These are phyloP conservation scores for Miltochrista miniata DNA, from an alignment of 2,888 invertebrate species.

Conservation along the genomic window DNA sequence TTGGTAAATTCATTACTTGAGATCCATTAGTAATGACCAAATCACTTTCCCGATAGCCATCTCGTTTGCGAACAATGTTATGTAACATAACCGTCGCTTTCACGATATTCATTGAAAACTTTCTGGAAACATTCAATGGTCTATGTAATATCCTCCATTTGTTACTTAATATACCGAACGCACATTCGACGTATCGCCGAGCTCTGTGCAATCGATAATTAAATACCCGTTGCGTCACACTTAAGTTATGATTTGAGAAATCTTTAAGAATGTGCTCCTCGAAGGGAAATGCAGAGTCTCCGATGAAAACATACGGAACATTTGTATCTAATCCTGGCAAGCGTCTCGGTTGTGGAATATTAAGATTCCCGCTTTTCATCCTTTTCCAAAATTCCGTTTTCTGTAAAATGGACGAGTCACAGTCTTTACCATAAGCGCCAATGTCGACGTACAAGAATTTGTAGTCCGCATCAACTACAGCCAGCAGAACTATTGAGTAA, in stretches of 20 bases:
- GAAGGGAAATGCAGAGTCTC: neutral
- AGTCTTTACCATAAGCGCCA: neutral
- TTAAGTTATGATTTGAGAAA: neutral
- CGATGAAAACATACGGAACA: neutral
- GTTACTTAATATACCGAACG: neutral
- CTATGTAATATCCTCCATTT: slow-evolving; percentile 2
- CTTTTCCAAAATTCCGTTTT: neutral
- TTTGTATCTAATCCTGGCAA: neutral
- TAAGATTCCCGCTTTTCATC: neutral
- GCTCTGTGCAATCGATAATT: slow-evolving; percentile 1
- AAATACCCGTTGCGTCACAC: neutral
- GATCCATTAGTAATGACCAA: neutral
- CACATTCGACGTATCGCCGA: slow-evolving; percentile 1
- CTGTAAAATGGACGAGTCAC: neutral
- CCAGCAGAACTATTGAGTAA: slow-evolving; percentile 11
- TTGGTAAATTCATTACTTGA: no score
- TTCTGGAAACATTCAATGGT: neutral
- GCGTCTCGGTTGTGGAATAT: neutral
- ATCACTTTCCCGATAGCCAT: neutral
- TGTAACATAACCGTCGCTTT: neutral
- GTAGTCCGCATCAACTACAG: slow-evolving; percentile 10
- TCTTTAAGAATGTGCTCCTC: neutral
- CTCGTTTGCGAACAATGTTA: neutral
- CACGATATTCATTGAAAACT: neutral
- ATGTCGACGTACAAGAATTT: slow-evolving; percentile 11